Percentiles rank a stretch among this genome's conserved stretches.
Conservation (phyloP, 2,797 vertebrate genomes). For the Buceros bicornis region DNA sequence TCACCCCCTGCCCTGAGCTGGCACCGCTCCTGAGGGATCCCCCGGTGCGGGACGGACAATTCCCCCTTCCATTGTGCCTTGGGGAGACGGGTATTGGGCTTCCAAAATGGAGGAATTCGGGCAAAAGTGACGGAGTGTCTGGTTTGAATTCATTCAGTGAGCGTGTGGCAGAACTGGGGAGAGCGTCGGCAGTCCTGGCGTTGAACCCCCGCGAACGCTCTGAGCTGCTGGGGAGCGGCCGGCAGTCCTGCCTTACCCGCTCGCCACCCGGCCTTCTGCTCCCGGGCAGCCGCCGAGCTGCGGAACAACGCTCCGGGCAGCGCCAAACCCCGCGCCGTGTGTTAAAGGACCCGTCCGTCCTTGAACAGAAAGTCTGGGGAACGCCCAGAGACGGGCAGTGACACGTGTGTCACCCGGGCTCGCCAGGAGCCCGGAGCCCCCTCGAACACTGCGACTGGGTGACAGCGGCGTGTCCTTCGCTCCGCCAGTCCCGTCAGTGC, state of each 20-base stretch:
- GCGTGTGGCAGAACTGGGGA: not conserved
- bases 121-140: not conserved
- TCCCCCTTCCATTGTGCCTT: not conserved
- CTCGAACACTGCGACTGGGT: too few relatives aligned
- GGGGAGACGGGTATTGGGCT: not conserved
- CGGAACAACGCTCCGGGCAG: too few relatives aligned
- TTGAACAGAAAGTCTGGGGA: not conserved
- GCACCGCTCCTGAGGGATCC: not conserved
- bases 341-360: too few relatives aligned
- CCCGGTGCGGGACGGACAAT: rapidly evolving
- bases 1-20: not conserved
- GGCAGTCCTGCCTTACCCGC: not conserved
- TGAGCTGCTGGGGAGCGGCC: rapidly evolving
- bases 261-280: not conserved
- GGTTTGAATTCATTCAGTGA: not conserved
- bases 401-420: too few relatives aligned
- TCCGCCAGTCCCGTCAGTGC: not conserved
- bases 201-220: not conserved
- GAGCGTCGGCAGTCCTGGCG: not conserved
- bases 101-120: not conserved
- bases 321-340: too few relatives aligned
- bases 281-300: not conserved
- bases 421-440: too few relatives aligned
- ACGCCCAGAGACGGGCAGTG: rapidly evolving
- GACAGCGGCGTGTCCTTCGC: too few relatives aligned